Conservation (phyloP, 2,888 invertebrate genomes). For the Acanthacorydalis orientalis region DNA sequence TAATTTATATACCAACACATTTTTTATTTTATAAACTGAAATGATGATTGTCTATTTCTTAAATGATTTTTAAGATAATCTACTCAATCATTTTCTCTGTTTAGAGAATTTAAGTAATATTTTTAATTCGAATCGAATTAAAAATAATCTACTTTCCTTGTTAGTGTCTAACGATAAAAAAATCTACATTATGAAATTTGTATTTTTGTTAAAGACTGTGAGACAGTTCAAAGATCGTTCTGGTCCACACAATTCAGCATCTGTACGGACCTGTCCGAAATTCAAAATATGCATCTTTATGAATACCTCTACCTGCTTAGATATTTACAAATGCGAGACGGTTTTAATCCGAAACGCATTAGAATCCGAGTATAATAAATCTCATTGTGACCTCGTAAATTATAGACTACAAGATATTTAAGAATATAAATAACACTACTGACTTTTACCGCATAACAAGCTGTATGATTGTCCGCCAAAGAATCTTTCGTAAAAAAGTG, state of each 20-base stretch:
- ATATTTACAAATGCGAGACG: constrained; percentile 25
- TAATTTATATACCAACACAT: too few relatives aligned
- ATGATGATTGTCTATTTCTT: too few relatives aligned
- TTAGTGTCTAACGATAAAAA: too few relatives aligned
- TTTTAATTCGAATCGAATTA: too few relatives aligned
- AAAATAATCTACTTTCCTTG: too few relatives aligned
- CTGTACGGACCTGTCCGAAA: background rate
- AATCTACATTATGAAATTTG: too few relatives aligned
- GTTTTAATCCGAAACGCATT: constrained; percentile 30
- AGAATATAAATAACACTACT: constrained; percentile 5
- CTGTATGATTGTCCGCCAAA: too few relatives aligned
- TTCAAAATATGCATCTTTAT: constrained; percentile 1
- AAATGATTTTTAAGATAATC: too few relatives aligned
- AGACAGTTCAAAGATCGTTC: background rate
- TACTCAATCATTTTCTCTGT: too few relatives aligned
- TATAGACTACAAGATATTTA: constrained; percentile 18
- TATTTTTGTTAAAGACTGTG: background rate
- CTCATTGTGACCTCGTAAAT: constrained; percentile 31
- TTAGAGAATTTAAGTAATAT: too few relatives aligned
- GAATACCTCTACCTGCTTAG: constrained; percentile 10
- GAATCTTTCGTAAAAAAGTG: too few relatives aligned
- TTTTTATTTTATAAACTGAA: too few relatives aligned
- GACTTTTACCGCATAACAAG: background rate
- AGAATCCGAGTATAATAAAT: constrained; percentile 29
- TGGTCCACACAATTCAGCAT: background rate